Evolutionary conservation across 2,888 invertebrate species (phyloP).

Genomic region (Lymantria dispar): DNA sequence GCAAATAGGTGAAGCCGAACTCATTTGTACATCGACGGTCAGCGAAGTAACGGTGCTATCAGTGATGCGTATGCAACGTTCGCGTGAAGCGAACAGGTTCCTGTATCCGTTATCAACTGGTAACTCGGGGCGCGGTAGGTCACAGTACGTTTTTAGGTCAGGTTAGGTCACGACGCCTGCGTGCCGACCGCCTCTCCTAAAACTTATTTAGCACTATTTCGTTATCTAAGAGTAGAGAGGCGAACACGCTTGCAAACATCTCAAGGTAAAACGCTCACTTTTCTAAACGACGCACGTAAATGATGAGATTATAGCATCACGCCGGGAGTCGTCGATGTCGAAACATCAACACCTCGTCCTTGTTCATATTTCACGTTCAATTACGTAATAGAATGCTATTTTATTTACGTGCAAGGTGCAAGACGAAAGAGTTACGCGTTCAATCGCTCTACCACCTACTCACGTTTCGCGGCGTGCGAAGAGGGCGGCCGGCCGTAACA

Average conservation of each 20-base stretch:
- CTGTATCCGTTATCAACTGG: slow-evolving; percentile 71
- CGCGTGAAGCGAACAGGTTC: slow-evolving; percentile 64
- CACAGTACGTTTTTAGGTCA: slow-evolving; percentile 77
- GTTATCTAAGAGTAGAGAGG: slow-evolving; percentile 72
- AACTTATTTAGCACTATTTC: slow-evolving; percentile 65
- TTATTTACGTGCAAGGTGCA: slow-evolving; percentile 52
- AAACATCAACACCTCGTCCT: slow-evolving; percentile 65
- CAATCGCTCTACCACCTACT: slow-evolving; percentile 35
- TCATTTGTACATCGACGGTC: slow-evolving; percentile 32
- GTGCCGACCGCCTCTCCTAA: slow-evolving; percentile 55
- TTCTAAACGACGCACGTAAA: slow-evolving; percentile 73
- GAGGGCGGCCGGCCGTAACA: slow-evolving; percentile 45
- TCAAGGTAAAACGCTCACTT: slow-evolving; percentile 79
- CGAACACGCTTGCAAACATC: slow-evolving; percentile 59
- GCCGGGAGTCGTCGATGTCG: slow-evolving; percentile 58
- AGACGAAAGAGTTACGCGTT: slow-evolving; percentile 45
- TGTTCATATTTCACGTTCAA: slow-evolving; percentile 75
- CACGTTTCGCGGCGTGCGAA: slow-evolving; percentile 30
- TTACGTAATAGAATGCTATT: slow-evolving; percentile 63
- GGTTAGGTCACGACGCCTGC: slow-evolving; percentile 80
- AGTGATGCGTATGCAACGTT: slow-evolving; percentile 39
- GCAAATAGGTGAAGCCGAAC: slow-evolving; percentile 1
- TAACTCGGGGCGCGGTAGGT: slow-evolving; percentile 63
- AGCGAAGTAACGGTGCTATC: slow-evolving; percentile 56
- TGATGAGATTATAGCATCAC: slow-evolving; percentile 72